Evolutionary conservation across 2,113 vertebrate genomes (phyloP).

Genomic region (Rhegmatorhina hoffmannsi): DNA sequence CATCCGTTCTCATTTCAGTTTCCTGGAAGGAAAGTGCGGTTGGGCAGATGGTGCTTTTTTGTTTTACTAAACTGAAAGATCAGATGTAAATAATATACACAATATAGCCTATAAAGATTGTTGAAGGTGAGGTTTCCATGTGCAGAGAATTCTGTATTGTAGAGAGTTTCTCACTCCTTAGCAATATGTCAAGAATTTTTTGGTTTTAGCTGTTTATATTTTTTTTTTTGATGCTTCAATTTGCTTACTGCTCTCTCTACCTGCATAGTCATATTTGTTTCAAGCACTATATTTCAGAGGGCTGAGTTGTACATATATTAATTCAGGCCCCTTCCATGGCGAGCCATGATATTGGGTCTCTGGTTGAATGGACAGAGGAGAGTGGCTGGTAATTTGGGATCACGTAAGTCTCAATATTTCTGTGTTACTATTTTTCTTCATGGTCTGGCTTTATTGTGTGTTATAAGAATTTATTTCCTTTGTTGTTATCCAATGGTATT

Average conservation of each 20-base stretch:
- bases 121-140: not conserved
- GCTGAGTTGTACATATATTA: not conserved
- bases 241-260: not conserved
- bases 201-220: not conserved
- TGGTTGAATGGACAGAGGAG: not conserved
- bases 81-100: slow-evolving; percentile 66
- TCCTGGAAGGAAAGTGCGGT: slow-evolving; percentile 82
- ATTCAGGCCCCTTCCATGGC: not conserved
- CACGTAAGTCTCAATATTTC: slow-evolving; percentile 39
- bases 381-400: slow-evolving; percentile 17
- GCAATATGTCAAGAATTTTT: not conserved
- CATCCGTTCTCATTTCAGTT: slow-evolving; percentile 83
- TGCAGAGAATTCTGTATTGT: not conserved
- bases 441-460: not conserved
- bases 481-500: not conserved
- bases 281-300: not conserved
- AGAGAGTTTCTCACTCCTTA: not conserved
- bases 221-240: not conserved
- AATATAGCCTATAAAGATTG: not conserved
- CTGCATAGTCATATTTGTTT: slow-evolving; percentile 2
- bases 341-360: not conserved
- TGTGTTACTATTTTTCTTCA: not conserved
- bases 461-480: not conserved
- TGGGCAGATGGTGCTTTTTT: slow-evolving; percentile 77
- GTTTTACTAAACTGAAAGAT: slow-evolving; percentile 72